These are phyloP conservation scores for Seladonia tumulorum DNA, from an alignment of 2,888 invertebrate species.

Conservation along the genomic window DNA sequence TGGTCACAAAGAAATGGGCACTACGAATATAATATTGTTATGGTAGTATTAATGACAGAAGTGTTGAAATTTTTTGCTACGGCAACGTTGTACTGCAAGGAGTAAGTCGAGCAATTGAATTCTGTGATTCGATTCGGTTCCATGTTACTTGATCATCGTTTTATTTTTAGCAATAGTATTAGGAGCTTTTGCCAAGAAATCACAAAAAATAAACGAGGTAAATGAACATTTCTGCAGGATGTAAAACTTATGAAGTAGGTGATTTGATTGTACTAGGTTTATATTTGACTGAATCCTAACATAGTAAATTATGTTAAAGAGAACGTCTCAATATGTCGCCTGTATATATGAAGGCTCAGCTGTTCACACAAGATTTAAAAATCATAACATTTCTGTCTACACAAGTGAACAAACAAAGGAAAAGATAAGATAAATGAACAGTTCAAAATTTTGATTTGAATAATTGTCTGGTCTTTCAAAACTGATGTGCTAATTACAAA, in stretches of 20 bases:
- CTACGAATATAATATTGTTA: slow-evolving; percentile 94
- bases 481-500: neutral
- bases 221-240: slow-evolving; percentile 27
- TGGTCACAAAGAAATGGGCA: slow-evolving; percentile 93
- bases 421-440: slow-evolving; percentile 15
- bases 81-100: slow-evolving; percentile 88
- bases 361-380: neutral
- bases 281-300: neutral
- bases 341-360: slow-evolving; percentile 32
- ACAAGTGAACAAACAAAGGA: neutral
- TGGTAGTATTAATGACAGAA: slow-evolving; percentile 95
- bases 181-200: slow-evolving; percentile 74
- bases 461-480: neutral
- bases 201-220: slow-evolving; percentile 77
- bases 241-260: neutral
- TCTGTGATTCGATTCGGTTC: slow-evolving; percentile 9
- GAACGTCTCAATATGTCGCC: neutral
- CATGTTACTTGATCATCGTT: neutral
- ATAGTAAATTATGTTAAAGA: neutral
- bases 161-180: slow-evolving; percentile 75
- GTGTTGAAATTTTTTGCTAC: slow-evolving; percentile 92
- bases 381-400: neutral
- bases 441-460: neutral
- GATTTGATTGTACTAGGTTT: neutral
- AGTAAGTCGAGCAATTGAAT: slow-evolving; percentile 85